Conservation (phyloP, 2,113 vertebrate species). For the Bufo gargarizans region DNA sequence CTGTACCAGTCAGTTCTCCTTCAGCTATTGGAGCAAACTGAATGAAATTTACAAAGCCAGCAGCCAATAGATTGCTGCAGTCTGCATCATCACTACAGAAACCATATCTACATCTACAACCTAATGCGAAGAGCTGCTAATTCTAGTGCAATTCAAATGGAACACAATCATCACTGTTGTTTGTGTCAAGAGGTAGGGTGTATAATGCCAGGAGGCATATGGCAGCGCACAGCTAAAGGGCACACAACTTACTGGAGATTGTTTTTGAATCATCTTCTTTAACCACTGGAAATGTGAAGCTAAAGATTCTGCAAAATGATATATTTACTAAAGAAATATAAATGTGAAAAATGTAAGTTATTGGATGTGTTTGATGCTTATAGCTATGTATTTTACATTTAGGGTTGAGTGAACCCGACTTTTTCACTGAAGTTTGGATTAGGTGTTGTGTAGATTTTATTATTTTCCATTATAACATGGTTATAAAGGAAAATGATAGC, state of each 20-base stretch:
- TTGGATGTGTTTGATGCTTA: not conserved
- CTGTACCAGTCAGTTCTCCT: conserved; percentile 70
- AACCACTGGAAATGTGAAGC: not conserved
- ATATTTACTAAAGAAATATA: not conserved
- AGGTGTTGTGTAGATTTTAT: too few species aligned
- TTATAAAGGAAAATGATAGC: too few species aligned
- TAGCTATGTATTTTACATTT: not conserved
- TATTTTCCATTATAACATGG: too few species aligned
- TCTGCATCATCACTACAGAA: conserved; percentile 78
- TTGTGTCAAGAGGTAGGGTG: conserved; percentile 60
- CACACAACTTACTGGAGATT: not conserved
- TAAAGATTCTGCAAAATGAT: not conserved
- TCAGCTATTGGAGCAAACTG: conserved; percentile 86
- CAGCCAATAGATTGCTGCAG: conserved; percentile 87
- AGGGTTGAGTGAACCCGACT: too few species aligned
- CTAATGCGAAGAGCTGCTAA: conserved; percentile 62
- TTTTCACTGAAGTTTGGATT: too few species aligned
- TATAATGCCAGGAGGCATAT: conserved; percentile 17
- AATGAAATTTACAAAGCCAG: conserved; percentile 84
- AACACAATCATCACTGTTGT: conserved; percentile 30
- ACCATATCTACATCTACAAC: conserved; percentile 64
- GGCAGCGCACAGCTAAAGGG: not conserved
- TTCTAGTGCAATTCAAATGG: conserved; percentile 58
- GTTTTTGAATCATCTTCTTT: not conserved
- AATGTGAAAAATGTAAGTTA: not conserved